Evolutionary conservation across 2,113 vertebrate species (phyloP), one percentile per base, ranked within the genome.

Genomic region (Albula glossodonta): DNA sequence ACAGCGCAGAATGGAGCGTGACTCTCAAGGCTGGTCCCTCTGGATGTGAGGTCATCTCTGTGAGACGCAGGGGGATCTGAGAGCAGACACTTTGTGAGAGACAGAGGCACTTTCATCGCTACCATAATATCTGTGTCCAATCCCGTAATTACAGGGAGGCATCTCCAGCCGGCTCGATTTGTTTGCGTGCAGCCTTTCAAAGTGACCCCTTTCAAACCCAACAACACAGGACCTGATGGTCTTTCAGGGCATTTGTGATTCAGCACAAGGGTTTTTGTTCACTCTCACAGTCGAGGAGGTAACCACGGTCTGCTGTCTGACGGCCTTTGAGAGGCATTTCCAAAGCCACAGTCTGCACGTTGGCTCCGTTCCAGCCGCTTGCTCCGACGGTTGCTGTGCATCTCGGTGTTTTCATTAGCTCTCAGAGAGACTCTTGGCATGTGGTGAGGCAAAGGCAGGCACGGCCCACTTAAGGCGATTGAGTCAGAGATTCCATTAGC

Each of bases 31-130:
- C 70, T 31, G 31, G 22, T n/a, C n/a, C 70, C 70, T 74, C 70
- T 25, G 70, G n/a, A 66, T 66, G 70, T n/a, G n/a, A 31, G 70
- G 70, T 74, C 70, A 74, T 74, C 70, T 74, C 70, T 74, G 70
- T 22, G 70, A 74, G 70, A 74, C n/a, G n/a, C 70, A 74, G 70
- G n/a, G 60, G 70, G 7, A n/a, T 74, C 70, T 74, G 70, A 10
- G 70, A 31, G n/a, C n/a, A 11, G 22, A 17, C 17, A 22, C 63
- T 22, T 19, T 70, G 63, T 17, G 19, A 17, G 60, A 63, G 11
- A 63, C 60, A 63, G 60, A 74, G 8, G 70, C 70, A 74, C 70
- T 74, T 74, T 74, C 70, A 74, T 74, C 70, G n/a, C n/a, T 2
- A 31, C 8, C 22, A n/a, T 74, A 74, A 74, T 74, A 74, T 74